phyloP scores from a whole-genome alignment of 1,140 invertebrate species.

The Ctenoplectra terminalis region DNA sequence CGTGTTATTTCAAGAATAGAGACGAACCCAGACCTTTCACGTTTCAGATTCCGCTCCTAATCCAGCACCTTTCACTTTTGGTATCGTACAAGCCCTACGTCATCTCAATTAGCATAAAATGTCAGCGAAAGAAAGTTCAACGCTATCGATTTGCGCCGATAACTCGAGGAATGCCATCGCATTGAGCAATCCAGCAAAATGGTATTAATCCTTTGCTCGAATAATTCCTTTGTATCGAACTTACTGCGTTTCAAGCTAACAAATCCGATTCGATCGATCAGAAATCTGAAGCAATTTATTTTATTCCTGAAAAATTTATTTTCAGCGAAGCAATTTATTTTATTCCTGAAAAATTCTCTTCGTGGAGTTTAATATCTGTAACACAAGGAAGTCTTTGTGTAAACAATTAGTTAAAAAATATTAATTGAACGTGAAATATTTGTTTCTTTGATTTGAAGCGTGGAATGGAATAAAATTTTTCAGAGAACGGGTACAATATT shows the following conservation, averaged over 20 bases:
- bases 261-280: neutral
- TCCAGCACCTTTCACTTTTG: constrained; percentile 35
- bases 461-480: too few relatives aligned
- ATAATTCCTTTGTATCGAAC: too few relatives aligned
- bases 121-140: constrained; percentile 45
- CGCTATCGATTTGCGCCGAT: constrained; percentile 18
- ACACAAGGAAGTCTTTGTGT: too few relatives aligned
- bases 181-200: neutral
- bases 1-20: constrained; percentile 8
- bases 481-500: too few relatives aligned
- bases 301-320: too few relatives aligned
- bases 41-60: neutral
- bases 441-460: too few relatives aligned
- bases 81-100: neutral
- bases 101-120: constrained; percentile 37
- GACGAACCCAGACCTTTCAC: constrained; percentile 5
- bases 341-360: too few relatives aligned
- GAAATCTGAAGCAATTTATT: neutral
- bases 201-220: neutral
- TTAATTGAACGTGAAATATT: too few relatives aligned
- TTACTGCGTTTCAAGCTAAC: neutral
- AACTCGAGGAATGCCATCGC: neutral
- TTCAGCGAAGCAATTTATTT: too few relatives aligned
- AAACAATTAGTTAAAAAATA: too few relatives aligned
- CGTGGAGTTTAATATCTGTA: too few relatives aligned